Percentiles rank a stretch among this genome's conserved stretches.
Evolutionary conservation across 2,113 vertebrate species (phyloP).

Genomic region (Misgurnus anguillicaudatus): DNA sequence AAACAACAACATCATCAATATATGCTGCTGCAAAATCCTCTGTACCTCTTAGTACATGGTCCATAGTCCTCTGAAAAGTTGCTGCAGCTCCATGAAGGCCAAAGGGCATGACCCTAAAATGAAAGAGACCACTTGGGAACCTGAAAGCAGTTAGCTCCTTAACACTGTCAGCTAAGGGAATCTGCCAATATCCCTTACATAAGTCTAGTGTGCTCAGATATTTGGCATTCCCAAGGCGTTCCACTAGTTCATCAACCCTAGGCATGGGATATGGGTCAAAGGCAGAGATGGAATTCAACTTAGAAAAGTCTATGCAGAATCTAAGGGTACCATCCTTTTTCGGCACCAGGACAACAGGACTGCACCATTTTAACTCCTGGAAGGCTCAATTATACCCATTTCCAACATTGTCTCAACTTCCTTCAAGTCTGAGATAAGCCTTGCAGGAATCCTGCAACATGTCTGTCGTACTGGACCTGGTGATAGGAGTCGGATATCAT

Average conservation of each 20-base stretch:
- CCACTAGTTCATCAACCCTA: too few species aligned
- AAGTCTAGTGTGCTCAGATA: too few species aligned
- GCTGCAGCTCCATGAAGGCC: background rate
- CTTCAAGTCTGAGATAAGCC: too few species aligned
- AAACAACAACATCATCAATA: slow-evolving; percentile 10
- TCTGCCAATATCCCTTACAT: too few species aligned
- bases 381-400: background rate
- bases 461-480: too few species aligned
- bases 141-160: too few species aligned
- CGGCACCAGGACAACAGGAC: background rate
- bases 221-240: too few species aligned
- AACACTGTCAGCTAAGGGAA: too few species aligned
- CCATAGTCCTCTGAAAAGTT: background rate
- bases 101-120: background rate
- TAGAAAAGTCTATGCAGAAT: background rate
- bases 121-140: too few species aligned
- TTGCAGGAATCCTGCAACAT: too few species aligned
- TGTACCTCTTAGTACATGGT: background rate
- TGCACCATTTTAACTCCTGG: background rate
- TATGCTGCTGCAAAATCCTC: background rate
- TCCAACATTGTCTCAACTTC: background rate
- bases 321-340: background rate
- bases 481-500: too few species aligned
- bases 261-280: background rate
- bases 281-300: background rate